Conservation (phyloP, 2,113 vertebrate genomes). For the Caracal caracal region DNA sequence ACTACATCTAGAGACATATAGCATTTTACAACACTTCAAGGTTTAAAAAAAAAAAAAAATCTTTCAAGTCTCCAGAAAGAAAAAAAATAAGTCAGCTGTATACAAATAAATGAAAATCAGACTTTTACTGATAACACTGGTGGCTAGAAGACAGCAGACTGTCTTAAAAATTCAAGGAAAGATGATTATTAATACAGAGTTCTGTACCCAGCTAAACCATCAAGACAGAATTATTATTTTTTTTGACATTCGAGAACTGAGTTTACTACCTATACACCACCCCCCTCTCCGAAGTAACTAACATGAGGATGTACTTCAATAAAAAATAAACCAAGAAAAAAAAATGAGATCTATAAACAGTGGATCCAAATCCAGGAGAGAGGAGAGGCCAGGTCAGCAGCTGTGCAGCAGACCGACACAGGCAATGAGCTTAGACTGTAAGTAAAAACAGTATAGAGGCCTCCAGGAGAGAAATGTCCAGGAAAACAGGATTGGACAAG, state of each 20-base stretch:
- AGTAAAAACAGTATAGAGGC: background rate
- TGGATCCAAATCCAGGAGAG: background rate
- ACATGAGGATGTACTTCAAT: background rate
- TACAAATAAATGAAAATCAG: constrained; percentile 31
- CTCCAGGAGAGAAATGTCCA: background rate
- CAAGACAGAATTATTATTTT: background rate
- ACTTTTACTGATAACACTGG: background rate
- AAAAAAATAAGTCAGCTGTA: background rate
- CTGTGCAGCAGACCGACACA: background rate
- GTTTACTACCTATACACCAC: background rate
- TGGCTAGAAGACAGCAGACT: background rate
- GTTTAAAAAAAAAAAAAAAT: constrained; percentile 1
- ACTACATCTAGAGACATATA: background rate
- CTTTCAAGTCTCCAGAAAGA: background rate
- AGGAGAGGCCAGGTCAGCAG: background rate
- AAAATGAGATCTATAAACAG: background rate
- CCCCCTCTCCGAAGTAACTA: background rate
- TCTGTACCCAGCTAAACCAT: constrained; percentile 10
- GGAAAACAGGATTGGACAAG: background rate
- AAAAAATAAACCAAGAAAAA: background rate
- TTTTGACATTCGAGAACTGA: background rate
- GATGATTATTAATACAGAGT: constrained; percentile 37
- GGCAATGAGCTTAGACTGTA: background rate
- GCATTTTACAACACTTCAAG: background rate
- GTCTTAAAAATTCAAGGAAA: constrained; percentile 34